These are phyloP conservation scores for Glaucopsyche alexis DNA, from an alignment of 2,888 invertebrate genomes.

Conservation along the genomic window DNA sequence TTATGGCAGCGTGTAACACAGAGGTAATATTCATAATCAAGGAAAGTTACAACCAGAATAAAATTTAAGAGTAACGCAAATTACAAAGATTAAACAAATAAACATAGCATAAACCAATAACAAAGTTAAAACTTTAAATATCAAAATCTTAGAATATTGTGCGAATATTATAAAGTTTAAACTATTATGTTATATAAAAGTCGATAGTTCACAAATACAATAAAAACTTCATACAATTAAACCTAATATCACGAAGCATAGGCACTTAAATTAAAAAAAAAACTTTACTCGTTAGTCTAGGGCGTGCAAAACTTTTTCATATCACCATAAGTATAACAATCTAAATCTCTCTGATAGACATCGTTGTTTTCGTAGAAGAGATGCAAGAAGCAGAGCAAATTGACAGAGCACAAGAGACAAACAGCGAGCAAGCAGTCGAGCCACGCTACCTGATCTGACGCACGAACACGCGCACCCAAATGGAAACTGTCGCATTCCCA, in stretches of 20 bases:
- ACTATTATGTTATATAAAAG: background rate
- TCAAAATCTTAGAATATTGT: background rate
- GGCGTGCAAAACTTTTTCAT: conserved; percentile 26
- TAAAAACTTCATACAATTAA: background rate
- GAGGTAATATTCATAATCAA: conserved; percentile 70
- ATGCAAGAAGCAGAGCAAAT: conserved; percentile 83
- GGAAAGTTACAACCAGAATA: conserved; percentile 39
- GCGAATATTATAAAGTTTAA: conserved; percentile 15
- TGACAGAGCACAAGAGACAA: conserved; percentile 83
- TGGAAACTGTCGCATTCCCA: conserved; percentile 71
- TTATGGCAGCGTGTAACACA: conserved; percentile 77
- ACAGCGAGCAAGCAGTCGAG: conserved; percentile 85
- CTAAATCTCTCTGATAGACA: conserved; percentile 58
- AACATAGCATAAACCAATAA: background rate
- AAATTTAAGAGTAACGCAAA: conserved; percentile 33
- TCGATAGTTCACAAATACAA: background rate
- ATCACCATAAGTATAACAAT: conserved; percentile 54
- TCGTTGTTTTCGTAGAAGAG: conserved; percentile 69
- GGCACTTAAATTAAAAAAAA: conserved; percentile 21
- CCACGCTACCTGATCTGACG: conserved; percentile 91
- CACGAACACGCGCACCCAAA: conserved; percentile 79
- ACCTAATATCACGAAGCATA: conserved; percentile 19
- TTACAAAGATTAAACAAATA: conserved; percentile 28
- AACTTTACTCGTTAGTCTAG: conserved; percentile 25
- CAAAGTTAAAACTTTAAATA: conserved; percentile 7